Conservation (phyloP, 2,797 vertebrate species). For the Nannoperca obscura region DNA sequence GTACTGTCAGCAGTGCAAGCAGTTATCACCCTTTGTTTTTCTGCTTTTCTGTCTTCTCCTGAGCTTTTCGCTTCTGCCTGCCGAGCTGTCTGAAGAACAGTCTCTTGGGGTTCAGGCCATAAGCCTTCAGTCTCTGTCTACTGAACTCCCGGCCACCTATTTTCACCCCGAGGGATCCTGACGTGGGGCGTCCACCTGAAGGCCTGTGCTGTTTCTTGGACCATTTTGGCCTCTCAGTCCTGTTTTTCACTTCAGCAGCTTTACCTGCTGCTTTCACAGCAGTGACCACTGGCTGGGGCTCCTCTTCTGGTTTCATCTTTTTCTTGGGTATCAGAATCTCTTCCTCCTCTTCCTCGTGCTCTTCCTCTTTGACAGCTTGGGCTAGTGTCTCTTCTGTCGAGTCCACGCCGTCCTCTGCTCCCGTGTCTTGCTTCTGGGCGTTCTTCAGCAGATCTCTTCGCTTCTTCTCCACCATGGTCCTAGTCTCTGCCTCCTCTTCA, state of each 20-base stretch:
- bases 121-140: slow-evolving; percentile 89
- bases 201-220: slow-evolving; percentile 70
- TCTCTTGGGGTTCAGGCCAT: slow-evolving; percentile 91
- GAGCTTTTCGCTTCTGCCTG: slow-evolving; percentile 77
- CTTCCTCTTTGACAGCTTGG: slow-evolving; percentile 39
- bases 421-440: slow-evolving; percentile 24
- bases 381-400: slow-evolving; percentile 20
- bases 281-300: not conserved
- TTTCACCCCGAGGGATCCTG: slow-evolving; percentile 75
- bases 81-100: slow-evolving; percentile 89
- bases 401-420: slow-evolving; percentile 19
- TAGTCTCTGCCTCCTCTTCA: slow-evolving; percentile 54
- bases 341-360: slow-evolving; percentile 36
- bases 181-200: slow-evolving; percentile 59
- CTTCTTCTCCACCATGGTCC: slow-evolving; percentile 82
- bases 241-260: slow-evolving; percentile 3
- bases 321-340: slow-evolving; percentile 78
- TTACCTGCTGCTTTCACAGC: slow-evolving; percentile 1
- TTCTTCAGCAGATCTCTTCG: slow-evolving; percentile 69
- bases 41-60: slow-evolving; percentile 72
- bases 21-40: slow-evolving; percentile 62
- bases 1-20: not conserved
- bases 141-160: slow-evolving; percentile 89
- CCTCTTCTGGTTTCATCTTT: slow-evolving; percentile 68
- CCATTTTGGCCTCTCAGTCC: slow-evolving; percentile 62